A percentile compares a stretch with the other conserved stretches of the same genome.
Evolutionary conservation across 1,140 invertebrate species (phyloP).

Genomic region (Drosophila serrata): DNA sequence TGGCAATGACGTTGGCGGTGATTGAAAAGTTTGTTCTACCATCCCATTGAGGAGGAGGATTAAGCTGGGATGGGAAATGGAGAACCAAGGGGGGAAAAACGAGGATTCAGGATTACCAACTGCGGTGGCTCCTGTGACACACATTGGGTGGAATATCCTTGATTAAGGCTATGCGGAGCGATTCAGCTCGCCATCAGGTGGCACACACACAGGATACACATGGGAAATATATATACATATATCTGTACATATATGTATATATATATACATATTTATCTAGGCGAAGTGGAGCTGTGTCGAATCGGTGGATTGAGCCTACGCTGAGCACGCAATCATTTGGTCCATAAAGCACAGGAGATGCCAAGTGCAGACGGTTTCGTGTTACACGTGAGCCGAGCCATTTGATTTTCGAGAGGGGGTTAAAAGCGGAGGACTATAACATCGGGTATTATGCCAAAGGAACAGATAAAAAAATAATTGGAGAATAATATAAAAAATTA

Average conservation of each 20-base stretch:
- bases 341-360: slow-evolving; percentile 72
- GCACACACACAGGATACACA: neutral
- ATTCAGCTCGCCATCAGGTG: slow-evolving; percentile 19
- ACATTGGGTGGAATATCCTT: slow-evolving; percentile 15
- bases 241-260: neutral
- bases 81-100: neutral
- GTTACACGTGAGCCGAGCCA: slow-evolving; percentile 50
- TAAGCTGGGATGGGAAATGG: neutral
- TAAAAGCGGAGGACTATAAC: neutral
- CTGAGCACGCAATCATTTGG: slow-evolving; percentile 70
- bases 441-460: slow-evolving; percentile 2
- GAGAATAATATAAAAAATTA: no score
- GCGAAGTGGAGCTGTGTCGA: slow-evolving; percentile 4
- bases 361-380: slow-evolving; percentile 65
- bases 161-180: slow-evolving; percentile 16
- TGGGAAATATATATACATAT: neutral
- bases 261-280: neutral
- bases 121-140: slow-evolving; percentile 27
- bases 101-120: slow-evolving; percentile 3
- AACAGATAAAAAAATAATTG: neutral
- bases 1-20: slow-evolving; percentile 72
- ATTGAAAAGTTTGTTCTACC: slow-evolving; percentile 72
- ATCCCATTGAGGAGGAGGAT: slow-evolving; percentile 8
- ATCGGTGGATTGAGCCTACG: slow-evolving; percentile 28
- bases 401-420: slow-evolving; percentile 12